A percentile compares a stretch with the other conserved stretches of the same genome.
Evolutionary conservation across 2,888 invertebrate genomes (phyloP).

Genomic region (Tigriopus californicus): DNA sequence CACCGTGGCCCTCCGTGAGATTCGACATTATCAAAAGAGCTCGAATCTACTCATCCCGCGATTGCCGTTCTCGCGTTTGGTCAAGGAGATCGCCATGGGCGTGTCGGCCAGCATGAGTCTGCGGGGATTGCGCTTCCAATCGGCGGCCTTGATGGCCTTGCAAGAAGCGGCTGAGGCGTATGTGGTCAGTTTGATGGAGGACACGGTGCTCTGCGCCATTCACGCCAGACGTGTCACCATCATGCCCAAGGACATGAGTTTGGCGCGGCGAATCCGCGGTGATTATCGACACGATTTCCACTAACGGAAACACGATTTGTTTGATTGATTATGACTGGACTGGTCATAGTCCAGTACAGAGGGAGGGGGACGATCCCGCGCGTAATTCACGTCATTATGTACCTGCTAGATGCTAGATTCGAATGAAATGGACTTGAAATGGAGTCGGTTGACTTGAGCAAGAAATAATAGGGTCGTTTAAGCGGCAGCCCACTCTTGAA

Average conservation of each 20-base stretch:
- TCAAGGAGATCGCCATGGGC: not conserved
- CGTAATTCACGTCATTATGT: no score
- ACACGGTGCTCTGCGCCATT: conserved; percentile 1
- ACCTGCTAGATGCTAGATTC: no score
- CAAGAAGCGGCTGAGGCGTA: conserved; percentile 12
- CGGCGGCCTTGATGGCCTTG: not conserved
- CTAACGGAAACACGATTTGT: no score
- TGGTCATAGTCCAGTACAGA: no score
- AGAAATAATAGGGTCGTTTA: no score
- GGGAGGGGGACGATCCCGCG: no score
- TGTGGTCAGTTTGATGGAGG: conserved; percentile 1
- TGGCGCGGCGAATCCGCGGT: conserved; percentile 4
- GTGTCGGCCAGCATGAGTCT: not conserved
- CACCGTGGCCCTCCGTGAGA: conserved; percentile 4
- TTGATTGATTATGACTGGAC: no score
- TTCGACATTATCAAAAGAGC: not conserved
- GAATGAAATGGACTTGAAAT: not conserved
- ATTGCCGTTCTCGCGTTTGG: conserved; percentile 4
- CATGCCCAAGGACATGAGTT: conserved; percentile 10
- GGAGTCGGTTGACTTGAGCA: not conserved
- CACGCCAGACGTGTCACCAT: conserved; percentile 8
- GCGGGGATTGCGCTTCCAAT: not conserved
- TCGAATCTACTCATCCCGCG: conserved; percentile 3
- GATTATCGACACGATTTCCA: not conserved
- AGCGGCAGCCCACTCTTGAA: no score